phyloP scores from a whole-genome alignment of 2,113 vertebrate species.

The Miniopterus natalensis region DNA sequence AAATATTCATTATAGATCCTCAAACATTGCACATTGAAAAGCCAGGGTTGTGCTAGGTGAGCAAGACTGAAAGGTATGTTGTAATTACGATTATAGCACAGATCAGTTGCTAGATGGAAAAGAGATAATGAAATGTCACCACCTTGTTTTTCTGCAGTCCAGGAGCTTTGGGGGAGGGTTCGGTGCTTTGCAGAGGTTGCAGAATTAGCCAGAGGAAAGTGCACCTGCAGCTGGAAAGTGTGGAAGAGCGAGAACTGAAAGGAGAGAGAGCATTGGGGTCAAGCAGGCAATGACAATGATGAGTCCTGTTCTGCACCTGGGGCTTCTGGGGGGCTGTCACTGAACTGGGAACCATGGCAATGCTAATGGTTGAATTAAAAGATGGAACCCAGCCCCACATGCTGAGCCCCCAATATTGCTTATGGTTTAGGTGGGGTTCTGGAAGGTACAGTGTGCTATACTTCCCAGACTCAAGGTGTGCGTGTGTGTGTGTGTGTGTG shows the following conservation, averaged over 20 bases:
- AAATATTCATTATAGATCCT: background rate
- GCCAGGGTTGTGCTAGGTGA: background rate
- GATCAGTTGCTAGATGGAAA: background rate
- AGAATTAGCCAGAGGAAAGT: background rate
- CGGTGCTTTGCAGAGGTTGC: background rate
- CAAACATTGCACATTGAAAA: background rate
- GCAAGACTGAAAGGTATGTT: background rate
- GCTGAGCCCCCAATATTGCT: background rate
- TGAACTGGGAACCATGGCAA: background rate
- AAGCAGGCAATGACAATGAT: background rate
- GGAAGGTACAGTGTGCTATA: background rate
- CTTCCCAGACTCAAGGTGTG: background rate
- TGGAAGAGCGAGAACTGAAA: background rate
- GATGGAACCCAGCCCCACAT: rapidly evolving
- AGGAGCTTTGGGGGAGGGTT: background rate
- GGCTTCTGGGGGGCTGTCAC: background rate
- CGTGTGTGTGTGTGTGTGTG: background rate
- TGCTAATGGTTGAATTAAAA: background rate
- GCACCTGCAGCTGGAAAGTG: background rate
- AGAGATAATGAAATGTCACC: background rate
- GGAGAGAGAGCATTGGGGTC: background rate
- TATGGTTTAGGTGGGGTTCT: background rate
- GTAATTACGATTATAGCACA: rapidly evolving
- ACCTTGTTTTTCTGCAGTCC: background rate
- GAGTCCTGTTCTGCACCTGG: background rate